phyloP scores from a whole-genome alignment of 1,140 invertebrate genomes.

The Cydia splendana region DNA sequence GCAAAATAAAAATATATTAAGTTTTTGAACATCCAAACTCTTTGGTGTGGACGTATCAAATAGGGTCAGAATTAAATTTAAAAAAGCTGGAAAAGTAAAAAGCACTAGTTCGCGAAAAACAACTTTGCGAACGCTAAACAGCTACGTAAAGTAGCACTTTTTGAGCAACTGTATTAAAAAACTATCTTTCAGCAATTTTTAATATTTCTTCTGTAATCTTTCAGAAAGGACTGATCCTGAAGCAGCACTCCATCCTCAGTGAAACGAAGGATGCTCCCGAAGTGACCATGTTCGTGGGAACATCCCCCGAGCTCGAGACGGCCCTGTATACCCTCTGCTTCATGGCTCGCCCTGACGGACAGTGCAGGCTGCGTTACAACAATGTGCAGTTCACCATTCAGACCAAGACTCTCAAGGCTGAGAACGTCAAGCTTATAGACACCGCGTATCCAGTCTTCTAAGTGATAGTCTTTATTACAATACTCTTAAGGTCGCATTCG shows the following conservation, averaged over 20 bases:
- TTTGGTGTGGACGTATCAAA: too few species aligned
- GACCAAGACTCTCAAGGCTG: constrained; percentile 66
- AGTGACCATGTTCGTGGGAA: constrained; percentile 90
- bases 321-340: constrained; percentile 95
- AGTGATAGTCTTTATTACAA: constrained; percentile 22
- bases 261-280: constrained; percentile 74
- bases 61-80: too few species aligned
- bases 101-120: too few species aligned
- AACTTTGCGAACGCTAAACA: too few species aligned
- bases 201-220: constrained; percentile 33
- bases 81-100: too few species aligned
- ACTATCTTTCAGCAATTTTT: constrained; percentile 10
- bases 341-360: constrained; percentile 84
- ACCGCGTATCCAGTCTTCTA: constrained; percentile 69
- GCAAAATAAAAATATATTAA: too few species aligned
- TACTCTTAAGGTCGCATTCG: neutral
- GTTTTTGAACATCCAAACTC: too few species aligned
- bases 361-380: constrained; percentile 64
- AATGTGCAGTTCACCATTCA: constrained; percentile 69
- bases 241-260: constrained; percentile 69
- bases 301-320: constrained; percentile 95
- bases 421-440: constrained; percentile 66
- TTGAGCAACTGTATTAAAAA: too few species aligned
- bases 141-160: too few species aligned
- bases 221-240: constrained; percentile 74